These are phyloP conservation scores for Tetanocera ferruginea DNA, from an alignment of 2,888 invertebrate genomes.

Conservation along the genomic window DNA sequence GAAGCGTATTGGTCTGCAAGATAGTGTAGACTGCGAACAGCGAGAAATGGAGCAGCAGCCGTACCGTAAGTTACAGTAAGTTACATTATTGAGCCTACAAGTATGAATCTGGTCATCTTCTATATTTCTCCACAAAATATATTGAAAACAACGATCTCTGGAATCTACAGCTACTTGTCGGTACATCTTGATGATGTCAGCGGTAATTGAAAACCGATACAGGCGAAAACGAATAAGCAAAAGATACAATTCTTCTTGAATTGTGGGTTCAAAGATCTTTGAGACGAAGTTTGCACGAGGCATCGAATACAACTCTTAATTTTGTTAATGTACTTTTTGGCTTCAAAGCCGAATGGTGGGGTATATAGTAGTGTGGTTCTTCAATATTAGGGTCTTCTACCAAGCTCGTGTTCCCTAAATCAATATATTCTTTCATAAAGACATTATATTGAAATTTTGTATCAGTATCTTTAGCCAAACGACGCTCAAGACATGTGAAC, in stretches of 20 bases:
- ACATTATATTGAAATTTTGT: neutral
- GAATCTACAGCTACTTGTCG: no score
- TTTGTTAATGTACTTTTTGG: neutral
- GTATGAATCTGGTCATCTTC: no score
- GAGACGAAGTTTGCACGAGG: conserved; percentile 10
- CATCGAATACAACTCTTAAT: no score
- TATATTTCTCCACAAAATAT: no score
- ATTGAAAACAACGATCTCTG: neutral
- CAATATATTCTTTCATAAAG: conserved; percentile 8
- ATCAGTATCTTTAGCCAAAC: neutral
- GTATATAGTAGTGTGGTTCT: conserved; percentile 1
- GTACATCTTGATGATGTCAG: no score
- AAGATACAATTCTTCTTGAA: neutral
- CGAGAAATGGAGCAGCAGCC: neutral
- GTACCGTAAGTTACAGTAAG: no score
- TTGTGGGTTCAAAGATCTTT: neutral
- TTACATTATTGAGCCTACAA: no score
- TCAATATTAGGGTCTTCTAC: neutral
- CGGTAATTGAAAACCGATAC: no score
- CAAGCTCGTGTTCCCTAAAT: neutral
- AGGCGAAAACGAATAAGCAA: neutral
- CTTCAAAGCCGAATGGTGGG: neutral
- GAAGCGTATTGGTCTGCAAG: neutral
- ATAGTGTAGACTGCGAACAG: neutral
- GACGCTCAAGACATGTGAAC: neutral